These are phyloP conservation scores for Aleiodes sp. DNA, from an alignment of 1,140 invertebrate genomes.

Conservation along the genomic window DNA sequence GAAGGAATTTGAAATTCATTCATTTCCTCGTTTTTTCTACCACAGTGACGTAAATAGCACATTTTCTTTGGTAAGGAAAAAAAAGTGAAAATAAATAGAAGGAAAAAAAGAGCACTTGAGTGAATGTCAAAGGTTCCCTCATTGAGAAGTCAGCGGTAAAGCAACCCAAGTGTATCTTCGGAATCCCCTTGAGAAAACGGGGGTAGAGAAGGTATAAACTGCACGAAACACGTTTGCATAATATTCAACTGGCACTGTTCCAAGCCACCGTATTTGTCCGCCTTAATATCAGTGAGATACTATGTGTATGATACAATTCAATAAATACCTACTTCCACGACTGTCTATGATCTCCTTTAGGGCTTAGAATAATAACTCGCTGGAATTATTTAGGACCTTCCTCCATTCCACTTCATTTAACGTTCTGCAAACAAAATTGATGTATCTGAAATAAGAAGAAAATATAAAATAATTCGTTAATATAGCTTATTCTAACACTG, in stretches of 20 bases:
- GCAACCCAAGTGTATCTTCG: slow-evolving; percentile 4
- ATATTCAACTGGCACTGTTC: slow-evolving; percentile 28
- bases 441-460: too few species aligned
- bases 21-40: neutral
- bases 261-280: slow-evolving; percentile 17
- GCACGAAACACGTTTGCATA: slow-evolving; percentile 28
- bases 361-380: neutral
- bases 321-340: slow-evolving; percentile 20
- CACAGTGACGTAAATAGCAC: neutral
- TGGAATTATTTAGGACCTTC: too few species aligned
- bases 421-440: too few species aligned
- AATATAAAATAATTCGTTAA: too few species aligned
- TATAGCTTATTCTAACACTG: neutral
- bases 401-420: too few species aligned
- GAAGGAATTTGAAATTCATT: slow-evolving; percentile 2
- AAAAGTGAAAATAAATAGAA: neutral
- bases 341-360: slow-evolving; percentile 7
- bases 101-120: neutral
- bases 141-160: neutral
- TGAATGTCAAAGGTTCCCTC: slow-evolving; percentile 16
- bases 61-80: neutral
- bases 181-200: slow-evolving; percentile 22
- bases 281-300: neutral
- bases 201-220: slow-evolving; percentile 12
- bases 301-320: slow-evolving; percentile 1